phyloP scores from a whole-genome alignment of 2,113 vertebrate genomes.

The Pelodiscus sinensis region DNA sequence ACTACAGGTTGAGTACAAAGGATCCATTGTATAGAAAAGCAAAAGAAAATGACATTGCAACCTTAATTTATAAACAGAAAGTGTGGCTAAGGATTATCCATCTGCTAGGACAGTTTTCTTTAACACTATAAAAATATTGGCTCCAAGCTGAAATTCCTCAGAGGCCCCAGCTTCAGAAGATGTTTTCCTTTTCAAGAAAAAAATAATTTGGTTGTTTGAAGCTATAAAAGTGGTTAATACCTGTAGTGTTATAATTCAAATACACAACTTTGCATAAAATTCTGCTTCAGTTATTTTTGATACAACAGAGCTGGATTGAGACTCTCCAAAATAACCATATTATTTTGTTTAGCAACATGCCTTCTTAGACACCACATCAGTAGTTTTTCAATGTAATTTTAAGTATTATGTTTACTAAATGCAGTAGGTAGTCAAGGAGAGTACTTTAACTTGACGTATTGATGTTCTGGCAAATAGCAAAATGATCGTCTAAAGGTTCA shows the following conservation, averaged over 20 bases:
- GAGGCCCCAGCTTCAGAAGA: not conserved
- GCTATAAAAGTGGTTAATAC: fast-evolving
- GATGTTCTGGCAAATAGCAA: not conserved
- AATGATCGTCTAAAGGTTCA: not conserved
- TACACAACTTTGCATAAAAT: not conserved
- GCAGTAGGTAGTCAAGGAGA: not conserved
- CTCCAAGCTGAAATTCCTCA: not conserved
- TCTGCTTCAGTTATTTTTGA: not conserved
- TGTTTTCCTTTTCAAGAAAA: not conserved
- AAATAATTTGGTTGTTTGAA: not conserved
- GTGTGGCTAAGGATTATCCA: not conserved
- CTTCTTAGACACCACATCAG: not conserved
- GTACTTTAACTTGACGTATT: not conserved
- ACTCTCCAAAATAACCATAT: not conserved
- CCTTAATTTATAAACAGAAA: not conserved
- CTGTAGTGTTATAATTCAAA: not conserved
- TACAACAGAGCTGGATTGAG: not conserved
- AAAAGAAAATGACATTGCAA: not conserved
- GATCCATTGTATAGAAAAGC: not conserved
- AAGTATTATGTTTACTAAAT: not conserved
- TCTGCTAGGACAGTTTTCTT: not conserved
- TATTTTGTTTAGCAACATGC: not conserved
- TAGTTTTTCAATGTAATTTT: not conserved
- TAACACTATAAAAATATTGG: not conserved
- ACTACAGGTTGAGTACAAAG: not conserved